Conservation (phyloP, 2,113 vertebrate genomes). For the Polyodon spathula region DNA sequence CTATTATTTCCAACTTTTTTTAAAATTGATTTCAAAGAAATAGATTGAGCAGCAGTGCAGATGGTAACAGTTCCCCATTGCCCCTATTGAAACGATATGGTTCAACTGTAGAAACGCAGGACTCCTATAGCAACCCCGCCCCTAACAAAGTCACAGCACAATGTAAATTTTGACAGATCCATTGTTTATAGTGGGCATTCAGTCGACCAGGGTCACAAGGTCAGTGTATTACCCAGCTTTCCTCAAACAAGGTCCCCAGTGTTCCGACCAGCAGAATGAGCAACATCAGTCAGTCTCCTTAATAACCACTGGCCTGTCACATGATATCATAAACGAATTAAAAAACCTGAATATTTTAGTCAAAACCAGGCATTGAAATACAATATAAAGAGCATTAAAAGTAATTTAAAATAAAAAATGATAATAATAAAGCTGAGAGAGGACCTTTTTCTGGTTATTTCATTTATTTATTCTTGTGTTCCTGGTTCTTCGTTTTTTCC, state of each 20-base stretch:
- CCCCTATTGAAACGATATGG: background rate
- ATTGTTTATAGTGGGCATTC: background rate
- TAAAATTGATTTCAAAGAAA: constrained; percentile 10
- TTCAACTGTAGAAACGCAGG: constrained; percentile 1
- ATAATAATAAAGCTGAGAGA: no score
- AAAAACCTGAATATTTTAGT: constrained; percentile 36
- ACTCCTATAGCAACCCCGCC: constrained; percentile 6
- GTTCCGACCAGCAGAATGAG: constrained; percentile 24
- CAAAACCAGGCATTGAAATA: constrained; percentile 50
- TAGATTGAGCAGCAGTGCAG: background rate
- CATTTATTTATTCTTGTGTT: no score
- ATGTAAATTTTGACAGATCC: constrained; percentile 11
- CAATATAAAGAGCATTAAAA: no score
- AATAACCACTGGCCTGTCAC: constrained; percentile 34
- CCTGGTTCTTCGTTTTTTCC: no score
- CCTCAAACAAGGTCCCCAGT: background rate
- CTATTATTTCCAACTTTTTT: no score
- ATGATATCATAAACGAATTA: constrained; percentile 42
- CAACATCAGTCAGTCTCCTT: constrained; percentile 32
- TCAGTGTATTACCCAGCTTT: background rate
- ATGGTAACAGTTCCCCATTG: background rate
- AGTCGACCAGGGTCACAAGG: background rate
- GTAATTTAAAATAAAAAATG: no score
- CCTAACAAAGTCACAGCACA: background rate
- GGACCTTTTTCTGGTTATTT: no score